Base-by-base conservation (phyloP, 2,113 vertebrate genomes). In the Miniopterus natalensis region DNA sequence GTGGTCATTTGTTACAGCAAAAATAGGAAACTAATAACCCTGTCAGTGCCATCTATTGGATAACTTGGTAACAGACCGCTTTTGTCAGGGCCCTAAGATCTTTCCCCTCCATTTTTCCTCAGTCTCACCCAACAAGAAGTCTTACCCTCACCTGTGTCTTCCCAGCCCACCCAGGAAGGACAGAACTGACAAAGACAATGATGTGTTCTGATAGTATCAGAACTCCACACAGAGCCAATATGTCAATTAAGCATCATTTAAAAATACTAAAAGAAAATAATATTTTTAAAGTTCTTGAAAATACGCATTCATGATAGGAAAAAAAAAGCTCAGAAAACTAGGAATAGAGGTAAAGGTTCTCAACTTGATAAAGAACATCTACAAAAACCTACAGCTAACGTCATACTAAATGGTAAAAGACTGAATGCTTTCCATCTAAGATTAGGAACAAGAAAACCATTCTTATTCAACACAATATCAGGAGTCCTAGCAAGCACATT, bases 271-370 rank as follows among this genome's bases (percentile, higher is more conserved):
- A 80, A 92, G 51, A 90, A 89, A 79, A 73, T 73, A 84, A 42
- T 40, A 88, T 61, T 74, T 59, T 80, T 29, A 53, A 96, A 45
- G 23, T 90, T 90, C 85, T 75, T 92, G 25, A 40, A 92, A 94
- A 85, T 11, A 79, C 10, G 23, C 68, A 87, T 75, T 83, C 40
- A 42, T 83, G 25, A 65, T 63, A 55, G 45, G 65, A 55, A 55
- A 49, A 49, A 3, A 4, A 90, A 59, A 61, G 21, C 51, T 79
- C 63, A 90, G 55, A 73, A 78, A 90, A 71, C 63, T 71, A 57
- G 36, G 23, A 95, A 71, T 53, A 51, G 53, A 85, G 15, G 80
- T 29, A 78, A 90, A 85, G 8, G 10, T 85, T 73, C 8, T 71
- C 42, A 85, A 79, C 53, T 80, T 95, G 45, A 85, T 73, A 71